phyloP scores from a whole-genome alignment of 2,888 invertebrate genomes.

The Melinaea menophilus region DNA sequence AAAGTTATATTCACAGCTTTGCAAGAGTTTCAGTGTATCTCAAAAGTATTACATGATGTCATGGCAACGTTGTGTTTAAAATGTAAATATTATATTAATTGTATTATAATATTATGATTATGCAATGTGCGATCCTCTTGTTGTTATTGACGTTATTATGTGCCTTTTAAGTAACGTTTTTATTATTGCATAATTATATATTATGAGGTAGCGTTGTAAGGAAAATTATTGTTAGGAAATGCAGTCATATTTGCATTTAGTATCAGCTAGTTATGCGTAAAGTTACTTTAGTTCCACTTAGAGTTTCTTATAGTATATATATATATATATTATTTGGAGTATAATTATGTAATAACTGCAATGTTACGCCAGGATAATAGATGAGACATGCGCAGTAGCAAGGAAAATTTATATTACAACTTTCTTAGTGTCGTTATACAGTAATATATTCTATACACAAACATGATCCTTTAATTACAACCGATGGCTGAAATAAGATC shows the following conservation, averaged over 20 bases:
- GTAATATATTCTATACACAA: too few relatives aligned
- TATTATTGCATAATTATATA: too few relatives aligned
- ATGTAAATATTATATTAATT: background rate
- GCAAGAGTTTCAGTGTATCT: constrained; percentile 55
- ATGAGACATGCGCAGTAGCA: constrained; percentile 19
- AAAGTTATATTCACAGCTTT: constrained; percentile 33
- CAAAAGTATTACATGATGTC: constrained; percentile 65
- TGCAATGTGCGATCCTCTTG: background rate
- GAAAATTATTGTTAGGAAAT: too few relatives aligned
- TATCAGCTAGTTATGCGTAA: too few relatives aligned
- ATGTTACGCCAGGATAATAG: constrained; percentile 4
- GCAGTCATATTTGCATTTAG: too few relatives aligned
- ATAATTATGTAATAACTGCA: constrained; percentile 3
- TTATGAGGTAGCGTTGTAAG: too few relatives aligned
- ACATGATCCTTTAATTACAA: too few relatives aligned
- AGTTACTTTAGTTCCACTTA: background rate
- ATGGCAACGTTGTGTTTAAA: constrained; percentile 49
- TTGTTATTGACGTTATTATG: too few relatives aligned
- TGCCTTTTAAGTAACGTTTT: too few relatives aligned
- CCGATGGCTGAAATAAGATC: too few relatives aligned
- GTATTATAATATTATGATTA: background rate
- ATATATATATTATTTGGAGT: background rate
- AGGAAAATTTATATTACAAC: constrained; percentile 8
- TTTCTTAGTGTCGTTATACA: too few relatives aligned
- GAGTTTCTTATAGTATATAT: background rate